Percentiles rank a stretch among this genome's conserved stretches.
Evolutionary conservation across 2,797 vertebrate genomes (phyloP).

Genomic region (Chiloscyllium punctatum): DNA sequence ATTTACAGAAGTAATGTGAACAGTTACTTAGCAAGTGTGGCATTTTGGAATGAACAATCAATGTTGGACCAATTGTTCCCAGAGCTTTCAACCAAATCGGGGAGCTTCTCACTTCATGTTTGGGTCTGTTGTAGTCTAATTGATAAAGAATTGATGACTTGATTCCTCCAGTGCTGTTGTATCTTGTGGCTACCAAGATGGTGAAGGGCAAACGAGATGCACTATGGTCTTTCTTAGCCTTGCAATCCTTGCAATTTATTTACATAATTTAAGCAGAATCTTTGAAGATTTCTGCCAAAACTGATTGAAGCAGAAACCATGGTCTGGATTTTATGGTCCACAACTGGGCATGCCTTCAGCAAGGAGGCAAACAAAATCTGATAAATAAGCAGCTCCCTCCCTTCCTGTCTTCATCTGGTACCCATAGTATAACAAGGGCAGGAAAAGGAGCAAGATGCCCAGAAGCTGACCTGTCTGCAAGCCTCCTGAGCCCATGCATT

Average conservation of each 20-base stretch:
- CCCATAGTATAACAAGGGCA: too few species aligned
- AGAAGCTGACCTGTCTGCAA: too few species aligned
- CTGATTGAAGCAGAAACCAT: not conserved
- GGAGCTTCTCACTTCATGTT: not conserved
- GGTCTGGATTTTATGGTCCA: too few species aligned
- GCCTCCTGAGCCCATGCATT: too few species aligned
- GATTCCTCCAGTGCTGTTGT: not conserved
- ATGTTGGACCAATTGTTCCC: not conserved
- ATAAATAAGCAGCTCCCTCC: too few species aligned
- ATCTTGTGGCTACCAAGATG: not conserved
- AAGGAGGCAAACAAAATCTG: too few species aligned
- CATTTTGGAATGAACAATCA: not conserved
- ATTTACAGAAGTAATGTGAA: not conserved
- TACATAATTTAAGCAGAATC: not conserved
- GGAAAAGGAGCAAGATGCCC: too few species aligned
- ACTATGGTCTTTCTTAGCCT: not conserved
- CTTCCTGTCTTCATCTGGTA: too few species aligned
- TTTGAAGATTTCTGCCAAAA: not conserved
- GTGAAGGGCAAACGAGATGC: not conserved
- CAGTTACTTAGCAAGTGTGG: not conserved
- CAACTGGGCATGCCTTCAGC: too few species aligned
- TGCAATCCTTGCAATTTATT: not conserved
- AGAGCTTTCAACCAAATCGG: not conserved
- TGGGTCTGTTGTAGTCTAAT: not conserved
- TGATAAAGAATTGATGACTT: not conserved